Evolutionary conservation across 2,888 invertebrate species (phyloP).

Genomic region (Ecdyonurus torrentis): DNA sequence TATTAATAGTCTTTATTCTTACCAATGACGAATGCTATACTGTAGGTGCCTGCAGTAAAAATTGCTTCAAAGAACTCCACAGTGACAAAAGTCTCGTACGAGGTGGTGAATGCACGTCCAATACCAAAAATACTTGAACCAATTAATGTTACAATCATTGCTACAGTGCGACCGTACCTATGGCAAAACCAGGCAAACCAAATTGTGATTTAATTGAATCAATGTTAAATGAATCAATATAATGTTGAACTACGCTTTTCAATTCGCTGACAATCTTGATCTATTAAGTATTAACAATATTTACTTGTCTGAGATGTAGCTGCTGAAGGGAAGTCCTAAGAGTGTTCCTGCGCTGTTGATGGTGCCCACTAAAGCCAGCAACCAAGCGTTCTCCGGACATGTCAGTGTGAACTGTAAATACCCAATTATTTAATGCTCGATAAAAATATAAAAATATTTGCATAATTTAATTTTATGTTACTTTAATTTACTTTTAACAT

Average conservation of each 20-base stretch:
- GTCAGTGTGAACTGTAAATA: conserved; percentile 46
- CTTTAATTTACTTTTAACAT: too few relatives aligned
- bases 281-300: too few relatives aligned
- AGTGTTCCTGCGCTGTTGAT: conserved; percentile 58
- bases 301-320: conserved; percentile 47
- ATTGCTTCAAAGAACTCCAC: conserved; percentile 56
- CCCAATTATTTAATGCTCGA: too few relatives aligned
- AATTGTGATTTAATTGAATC: too few relatives aligned
- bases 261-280: too few relatives aligned
- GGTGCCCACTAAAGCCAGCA: conserved; percentile 53
- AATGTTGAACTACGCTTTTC: too few relatives aligned
- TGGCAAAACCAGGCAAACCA: too few relatives aligned
- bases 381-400: conserved; percentile 49
- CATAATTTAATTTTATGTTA: too few relatives aligned
- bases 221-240: too few relatives aligned
- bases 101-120: conserved; percentile 46
- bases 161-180: conserved; percentile 43
- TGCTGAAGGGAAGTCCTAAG: conserved; percentile 46
- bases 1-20: too few relatives aligned
- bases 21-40: conserved; percentile 57
- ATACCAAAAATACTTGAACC: conserved; percentile 48
- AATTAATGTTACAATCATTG: conserved; percentile 37
- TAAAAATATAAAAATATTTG: too few relatives aligned
- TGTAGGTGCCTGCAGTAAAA: conserved; percentile 50
- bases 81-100: conserved; percentile 47